Evolutionary conservation across 1,140 invertebrate genomes (phyloP), one percentile per base, ranked within the genome.

Genomic region (Sitophilus oryzae): DNA sequence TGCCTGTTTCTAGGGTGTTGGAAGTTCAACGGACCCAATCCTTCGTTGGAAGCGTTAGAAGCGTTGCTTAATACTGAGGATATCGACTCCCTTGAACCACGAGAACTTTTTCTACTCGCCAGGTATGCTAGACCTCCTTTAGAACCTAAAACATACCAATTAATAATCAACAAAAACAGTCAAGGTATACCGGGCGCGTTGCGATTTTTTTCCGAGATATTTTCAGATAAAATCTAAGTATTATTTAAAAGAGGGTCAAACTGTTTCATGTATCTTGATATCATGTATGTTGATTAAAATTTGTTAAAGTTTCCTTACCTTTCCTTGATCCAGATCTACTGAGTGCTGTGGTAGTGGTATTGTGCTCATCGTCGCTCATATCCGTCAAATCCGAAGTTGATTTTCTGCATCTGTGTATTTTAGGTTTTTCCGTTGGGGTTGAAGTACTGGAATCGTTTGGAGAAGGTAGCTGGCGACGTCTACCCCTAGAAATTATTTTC

Each of bases 21-120:
- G 65, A 88, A 89, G 66, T 85, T 85, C 10, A 89, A 67, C 0
- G 87, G 88, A 8, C 85, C 86, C 34, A 88, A 80, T 58, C 88
- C 86, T 64, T 89, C 86, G 42, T 83, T 83, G 22, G 82, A 84
- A 45, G 82, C 86, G 42, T 83, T 83, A 22, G 82, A 84, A 45
- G 82, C 74, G 53, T 85, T 83, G 5, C 86, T 87, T 48, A 77
- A 70, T 66, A 80, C 80, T 30, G 82, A 83, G 25, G 78, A 80
- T 60, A 83, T 75, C 16, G 82, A 85, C 58, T 85, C 84, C 18
- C 84, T 70, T 0, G 82, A 84, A 1, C 86, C 83, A 2, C 88
- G 75, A 49, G 84, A 75, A 42, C 85, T 88, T 9, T 85, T 86
- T 59, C 89, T 71, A 63, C 86, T 88, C 1, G 88, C 87, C 15